A percentile compares a stretch with the other conserved stretches of the same genome.
Conservation (phyloP, 2,888 invertebrate species). For the Megamerina dolium region DNA sequence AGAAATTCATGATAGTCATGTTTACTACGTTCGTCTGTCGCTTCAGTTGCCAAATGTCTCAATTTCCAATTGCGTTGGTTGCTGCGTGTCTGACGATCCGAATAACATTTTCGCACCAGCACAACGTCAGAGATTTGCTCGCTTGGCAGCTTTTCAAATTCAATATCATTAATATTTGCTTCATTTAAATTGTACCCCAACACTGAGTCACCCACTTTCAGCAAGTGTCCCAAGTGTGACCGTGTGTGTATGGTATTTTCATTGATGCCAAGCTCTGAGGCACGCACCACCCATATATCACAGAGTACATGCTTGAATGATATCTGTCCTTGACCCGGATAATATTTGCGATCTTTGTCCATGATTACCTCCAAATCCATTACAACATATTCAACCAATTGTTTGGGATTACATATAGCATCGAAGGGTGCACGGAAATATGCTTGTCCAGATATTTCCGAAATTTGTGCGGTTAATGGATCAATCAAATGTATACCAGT, state of each 20-base stretch:
- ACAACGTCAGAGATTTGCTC: conserved; percentile 80
- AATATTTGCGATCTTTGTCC: conserved; percentile 64
- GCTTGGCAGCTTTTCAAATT: conserved; percentile 75
- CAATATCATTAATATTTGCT: conserved; percentile 83
- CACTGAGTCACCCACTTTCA: conserved; percentile 89
- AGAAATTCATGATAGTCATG: conserved; percentile 90
- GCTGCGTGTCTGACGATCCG: conserved; percentile 64
- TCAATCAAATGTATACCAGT: conserved; percentile 90
- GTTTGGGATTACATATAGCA: conserved; percentile 83
- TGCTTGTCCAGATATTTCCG: conserved; percentile 70
- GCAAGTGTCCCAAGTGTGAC: conserved; percentile 89
- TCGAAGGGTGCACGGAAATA: conserved; percentile 87
- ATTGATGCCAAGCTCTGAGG: conserved; percentile 77
- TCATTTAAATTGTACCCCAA: conserved; percentile 87
- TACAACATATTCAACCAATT: conserved; percentile 84
- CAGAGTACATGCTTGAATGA: conserved; percentile 84
- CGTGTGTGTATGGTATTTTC: conserved; percentile 78
- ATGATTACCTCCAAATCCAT: conserved; percentile 76
- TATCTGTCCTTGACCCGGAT: conserved; percentile 82
- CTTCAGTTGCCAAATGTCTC: conserved; percentile 72
- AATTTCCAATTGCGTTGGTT: conserved; percentile 85
- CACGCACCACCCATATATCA: conserved; percentile 89
- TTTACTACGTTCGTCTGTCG: conserved; percentile 58
- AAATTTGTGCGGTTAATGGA: conserved; percentile 82
- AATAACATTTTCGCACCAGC: conserved; percentile 88